Evolutionary conservation across 2,113 vertebrate genomes (phyloP).

Genomic region (Brachyistius frenatus): DNA sequence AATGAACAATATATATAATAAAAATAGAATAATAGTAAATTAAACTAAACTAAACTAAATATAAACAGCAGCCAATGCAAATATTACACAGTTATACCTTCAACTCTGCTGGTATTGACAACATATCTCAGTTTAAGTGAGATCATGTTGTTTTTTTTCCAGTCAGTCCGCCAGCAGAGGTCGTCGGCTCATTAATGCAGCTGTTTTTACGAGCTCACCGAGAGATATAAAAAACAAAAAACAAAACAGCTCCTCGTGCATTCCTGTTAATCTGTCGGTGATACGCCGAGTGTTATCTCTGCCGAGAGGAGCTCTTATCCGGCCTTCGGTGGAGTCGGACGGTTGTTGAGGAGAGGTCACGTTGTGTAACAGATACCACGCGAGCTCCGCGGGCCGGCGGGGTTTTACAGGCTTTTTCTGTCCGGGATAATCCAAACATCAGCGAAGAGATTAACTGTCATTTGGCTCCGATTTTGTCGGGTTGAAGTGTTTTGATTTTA

Average conservation of each 20-base stretch:
- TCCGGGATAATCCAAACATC: constrained; percentile 22
- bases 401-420: not conserved
- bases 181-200: not conserved
- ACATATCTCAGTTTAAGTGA: no score
- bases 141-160: no score
- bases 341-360: constrained; percentile 12
- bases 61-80: no score
- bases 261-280: not conserved
- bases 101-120: no score
- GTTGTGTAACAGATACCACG: constrained; percentile 57
- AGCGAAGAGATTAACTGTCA: not conserved
- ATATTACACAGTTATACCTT: no score
- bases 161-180: not conserved
- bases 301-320: constrained; percentile 20
- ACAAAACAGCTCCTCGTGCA: no score
- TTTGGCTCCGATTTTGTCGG: not conserved
- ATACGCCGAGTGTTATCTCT: constrained; percentile 2
- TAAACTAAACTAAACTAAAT: no score
- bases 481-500: not conserved
- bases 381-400: not conserved
- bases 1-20: no score
- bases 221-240: not conserved
- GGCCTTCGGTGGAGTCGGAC: constrained; percentile 14
- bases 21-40: no score
- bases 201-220: not conserved